Conservation (phyloP, 2,888 invertebrate genomes). For the Imbricaverruca yamaguchii region DNA sequence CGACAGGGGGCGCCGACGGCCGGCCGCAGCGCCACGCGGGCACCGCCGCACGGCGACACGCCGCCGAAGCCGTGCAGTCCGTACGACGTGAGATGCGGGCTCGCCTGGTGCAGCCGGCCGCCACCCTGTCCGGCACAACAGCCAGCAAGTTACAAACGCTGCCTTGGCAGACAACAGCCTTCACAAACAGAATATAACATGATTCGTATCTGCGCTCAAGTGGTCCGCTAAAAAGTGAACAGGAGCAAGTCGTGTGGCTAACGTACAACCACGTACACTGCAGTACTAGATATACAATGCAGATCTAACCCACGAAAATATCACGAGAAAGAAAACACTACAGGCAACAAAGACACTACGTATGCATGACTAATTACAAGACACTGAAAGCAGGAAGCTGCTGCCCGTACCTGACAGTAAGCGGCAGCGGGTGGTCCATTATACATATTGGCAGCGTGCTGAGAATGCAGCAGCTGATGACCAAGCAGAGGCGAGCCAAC, state of each 20-base stretch:
- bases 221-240: too few relatives aligned
- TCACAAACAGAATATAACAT: too few relatives aligned
- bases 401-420: not conserved
- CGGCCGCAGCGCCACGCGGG: not conserved
- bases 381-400: too few relatives aligned
- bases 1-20: not conserved
- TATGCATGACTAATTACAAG: too few relatives aligned
- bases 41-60: not conserved
- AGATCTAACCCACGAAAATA: too few relatives aligned
- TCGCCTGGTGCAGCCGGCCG: not conserved
- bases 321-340: too few relatives aligned
- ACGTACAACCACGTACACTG: not conserved
- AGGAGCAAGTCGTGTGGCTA: too few relatives aligned
- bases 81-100: not conserved
- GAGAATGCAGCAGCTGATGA: conserved; percentile 20
- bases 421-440: not conserved
- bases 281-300: not conserved
- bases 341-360: too few relatives aligned
- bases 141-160: too few relatives aligned
- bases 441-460: not conserved
- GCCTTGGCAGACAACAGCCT: too few relatives aligned
- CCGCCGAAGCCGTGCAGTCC: not conserved
- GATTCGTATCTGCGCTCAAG: too few relatives aligned
- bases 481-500: conserved; percentile 32
- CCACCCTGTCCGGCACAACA: too few relatives aligned